phyloP scores from a whole-genome alignment of 1,140 invertebrate genomes.

The Campodea augens region DNA sequence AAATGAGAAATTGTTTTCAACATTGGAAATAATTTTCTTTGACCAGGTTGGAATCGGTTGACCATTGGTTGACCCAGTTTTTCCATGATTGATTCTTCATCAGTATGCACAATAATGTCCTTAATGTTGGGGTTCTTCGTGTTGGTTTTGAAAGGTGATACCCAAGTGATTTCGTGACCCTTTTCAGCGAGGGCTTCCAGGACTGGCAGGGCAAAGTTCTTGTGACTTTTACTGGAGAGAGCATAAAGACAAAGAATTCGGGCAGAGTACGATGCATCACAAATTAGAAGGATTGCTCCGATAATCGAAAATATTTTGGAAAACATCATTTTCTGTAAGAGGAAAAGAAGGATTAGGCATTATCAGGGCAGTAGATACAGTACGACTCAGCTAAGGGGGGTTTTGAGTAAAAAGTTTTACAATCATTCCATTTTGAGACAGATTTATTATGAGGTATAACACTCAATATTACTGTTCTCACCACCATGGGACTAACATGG shows the following conservation, averaged over 20 bases:
- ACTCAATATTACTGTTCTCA: no score
- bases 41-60: background rate
- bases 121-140: conserved; percentile 8
- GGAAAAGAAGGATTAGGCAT: no score
- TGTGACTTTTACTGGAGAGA: conserved; percentile 6
- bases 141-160: conserved; percentile 7
- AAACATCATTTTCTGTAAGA: no score
- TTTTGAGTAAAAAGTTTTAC: no score
- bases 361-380: no score
- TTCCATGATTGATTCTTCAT: background rate
- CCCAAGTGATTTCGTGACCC: conserved; percentile 14
- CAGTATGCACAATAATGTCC: conserved; percentile 5
- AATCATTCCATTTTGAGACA: no score
- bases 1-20: background rate
- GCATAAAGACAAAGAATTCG: background rate
- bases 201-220: conserved; percentile 11
- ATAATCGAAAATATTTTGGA: no score
- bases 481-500: no score
- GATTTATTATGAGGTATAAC: no score
- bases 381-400: no score
- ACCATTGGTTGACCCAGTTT: background rate
- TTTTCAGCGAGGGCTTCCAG: conserved; percentile 12
- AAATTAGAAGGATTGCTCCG: no score
- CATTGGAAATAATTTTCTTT: background rate
- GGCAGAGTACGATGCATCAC: no score